Percentiles rank a stretch among this genome's conserved stretches.
phyloP scores from a whole-genome alignment of 2,113 vertebrate species.

The Delphinus delphis region DNA sequence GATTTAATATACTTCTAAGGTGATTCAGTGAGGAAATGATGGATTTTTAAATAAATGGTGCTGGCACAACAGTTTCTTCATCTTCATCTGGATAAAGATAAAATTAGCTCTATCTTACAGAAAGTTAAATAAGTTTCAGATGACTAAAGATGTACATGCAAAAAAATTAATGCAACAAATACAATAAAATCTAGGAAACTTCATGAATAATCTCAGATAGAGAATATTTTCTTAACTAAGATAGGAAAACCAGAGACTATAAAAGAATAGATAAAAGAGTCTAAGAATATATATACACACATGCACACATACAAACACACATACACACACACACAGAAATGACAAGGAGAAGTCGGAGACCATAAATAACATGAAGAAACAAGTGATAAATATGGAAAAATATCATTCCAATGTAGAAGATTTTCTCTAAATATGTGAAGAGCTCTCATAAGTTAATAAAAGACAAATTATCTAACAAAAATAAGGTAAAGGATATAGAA shows the following conservation, averaged over 20 bases:
- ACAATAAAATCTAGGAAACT: neutral
- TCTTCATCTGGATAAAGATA: conserved; percentile 18
- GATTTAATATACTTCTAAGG: neutral
- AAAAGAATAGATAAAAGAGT: neutral
- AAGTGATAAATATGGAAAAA: neutral
- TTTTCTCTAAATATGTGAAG: conserved; percentile 26
- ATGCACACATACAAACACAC: neutral
- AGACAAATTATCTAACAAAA: neutral
- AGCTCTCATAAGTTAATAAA: neutral
- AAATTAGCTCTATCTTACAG: neutral
- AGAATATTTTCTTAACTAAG: neutral
- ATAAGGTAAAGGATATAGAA: neutral
- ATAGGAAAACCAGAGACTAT: neutral
- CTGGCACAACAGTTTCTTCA: neutral
- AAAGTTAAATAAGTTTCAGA: conserved; percentile 39
- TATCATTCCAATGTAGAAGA: neutral
- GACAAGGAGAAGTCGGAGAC: neutral
- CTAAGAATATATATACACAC: neutral
- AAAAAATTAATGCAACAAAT: neutral
- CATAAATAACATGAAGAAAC: neutral
- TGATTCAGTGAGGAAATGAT: neutral
- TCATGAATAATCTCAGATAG: neutral
- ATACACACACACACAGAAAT: neutral
- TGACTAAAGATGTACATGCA: neutral
- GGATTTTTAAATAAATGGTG: neutral